phyloP scores from a whole-genome alignment of 2,888 invertebrate species.

The Ethmia dodecea region DNA sequence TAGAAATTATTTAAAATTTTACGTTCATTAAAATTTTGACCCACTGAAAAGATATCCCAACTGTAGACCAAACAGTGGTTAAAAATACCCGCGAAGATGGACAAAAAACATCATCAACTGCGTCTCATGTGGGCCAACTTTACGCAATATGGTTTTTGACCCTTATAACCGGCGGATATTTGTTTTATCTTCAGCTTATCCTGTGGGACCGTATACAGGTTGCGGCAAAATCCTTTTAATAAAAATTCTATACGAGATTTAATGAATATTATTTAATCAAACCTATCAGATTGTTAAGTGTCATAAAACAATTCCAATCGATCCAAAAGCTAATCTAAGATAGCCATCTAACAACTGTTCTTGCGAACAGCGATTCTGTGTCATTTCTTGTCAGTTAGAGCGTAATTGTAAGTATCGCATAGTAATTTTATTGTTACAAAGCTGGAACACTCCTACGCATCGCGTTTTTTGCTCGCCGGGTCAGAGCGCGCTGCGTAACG shows the following conservation, averaged over 20 bases:
- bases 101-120: constrained; percentile 55
- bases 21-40: constrained; percentile 14
- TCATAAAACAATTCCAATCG: too few relatives aligned
- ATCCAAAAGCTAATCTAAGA: too few relatives aligned
- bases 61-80: constrained; percentile 45
- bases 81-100: constrained; percentile 59
- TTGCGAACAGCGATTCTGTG: constrained; percentile 31
- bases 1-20: too few relatives aligned
- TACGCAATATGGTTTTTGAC: constrained; percentile 75
- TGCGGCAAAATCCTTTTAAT: not conserved
- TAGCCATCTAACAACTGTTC: constrained; percentile 21
- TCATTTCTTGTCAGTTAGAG: constrained; percentile 33
- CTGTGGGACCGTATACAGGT: constrained; percentile 44
- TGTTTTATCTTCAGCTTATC: constrained; percentile 63
- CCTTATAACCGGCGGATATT: constrained; percentile 68
- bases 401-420: constrained; percentile 44
- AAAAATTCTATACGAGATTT: too few relatives aligned
- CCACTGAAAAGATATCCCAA: constrained; percentile 9
- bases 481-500: constrained; percentile 49
- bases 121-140: constrained; percentile 63
- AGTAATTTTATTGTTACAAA: constrained; percentile 48
- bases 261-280: too few relatives aligned
- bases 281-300: too few relatives aligned
- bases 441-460: constrained; percentile 47
- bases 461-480: constrained; percentile 49